Evolutionary conservation across 1,140 invertebrate species (phyloP), one percentile per base, ranked within the genome.

Genomic region (Anthonomus grandis): DNA sequence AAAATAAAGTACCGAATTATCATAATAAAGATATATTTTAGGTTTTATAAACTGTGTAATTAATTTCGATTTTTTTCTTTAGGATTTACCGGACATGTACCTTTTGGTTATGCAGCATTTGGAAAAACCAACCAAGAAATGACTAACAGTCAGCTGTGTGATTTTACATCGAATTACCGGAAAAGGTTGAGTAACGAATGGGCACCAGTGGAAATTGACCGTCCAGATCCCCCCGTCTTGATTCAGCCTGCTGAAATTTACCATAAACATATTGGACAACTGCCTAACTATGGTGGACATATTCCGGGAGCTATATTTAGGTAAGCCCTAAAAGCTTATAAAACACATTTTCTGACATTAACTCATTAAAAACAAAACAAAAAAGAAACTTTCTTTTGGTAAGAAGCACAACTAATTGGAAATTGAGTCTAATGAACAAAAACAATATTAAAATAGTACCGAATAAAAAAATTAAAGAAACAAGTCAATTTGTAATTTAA

Each of bases 221-320:
- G 74, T 27, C 75, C 79, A 0, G 77, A 81, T 63, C 77, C 75
- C 2, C 79, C 77, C 1, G 64, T 78, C 9, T 27, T 74, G 10
- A 73, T 78, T 21, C 66, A 76, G 63, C 74, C 78, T 4, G 73
- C 75, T 18, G 76, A 83, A 64, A 81, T 88, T 25, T 88, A 88
- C 57, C 82, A 84, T 62, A 82, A 83, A 54, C 80, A 86, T 54
- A 78, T 83, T 27, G 85, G 86, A 9, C 79, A 87, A 74, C 66
- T 89, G 47, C 86, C 86, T 0, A 84, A 84, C 67, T 89, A 89
- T 70, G 78, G 79, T 3, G 86, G 86, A 1, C 86, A 89, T 63
- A 80, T 89, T 42, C 86, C 86, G 0, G 86, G 86, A 36, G 77
- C 77, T 45, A 76, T 78, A 57, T 85, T 83, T 64, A 82, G 82